Conservation (phyloP, 2,888 invertebrate genomes). For the Notodonta dromedarius region DNA sequence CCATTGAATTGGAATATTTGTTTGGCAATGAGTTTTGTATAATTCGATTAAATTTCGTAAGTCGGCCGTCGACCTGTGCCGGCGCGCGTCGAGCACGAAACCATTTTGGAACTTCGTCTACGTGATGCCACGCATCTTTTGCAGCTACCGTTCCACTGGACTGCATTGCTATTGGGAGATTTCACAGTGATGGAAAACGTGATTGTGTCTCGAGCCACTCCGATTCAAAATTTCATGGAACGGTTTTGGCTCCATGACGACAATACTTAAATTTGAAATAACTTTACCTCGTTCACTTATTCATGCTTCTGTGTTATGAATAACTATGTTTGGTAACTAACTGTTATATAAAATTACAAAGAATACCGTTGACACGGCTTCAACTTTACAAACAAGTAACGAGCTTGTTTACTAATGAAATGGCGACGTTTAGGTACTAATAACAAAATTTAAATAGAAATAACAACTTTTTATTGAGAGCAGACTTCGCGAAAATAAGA, state of each 20-base stretch:
- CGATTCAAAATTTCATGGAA: slow-evolving; percentile 59
- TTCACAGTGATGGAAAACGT: slow-evolving; percentile 74
- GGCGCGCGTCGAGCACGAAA: slow-evolving; percentile 54
- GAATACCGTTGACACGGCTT: background rate
- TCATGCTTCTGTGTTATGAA: slow-evolving; percentile 6
- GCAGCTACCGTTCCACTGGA: slow-evolving; percentile 66
- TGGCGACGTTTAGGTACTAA: background rate
- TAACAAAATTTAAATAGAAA: slow-evolving; percentile 6
- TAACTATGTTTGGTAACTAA: background rate
- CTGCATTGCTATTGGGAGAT: slow-evolving; percentile 66
- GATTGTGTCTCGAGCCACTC: slow-evolving; percentile 68
- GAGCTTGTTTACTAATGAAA: background rate
- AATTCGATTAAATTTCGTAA: slow-evolving; percentile 72
- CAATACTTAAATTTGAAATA: slow-evolving; percentile 32
- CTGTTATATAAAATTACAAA: slow-evolving; percentile 3
- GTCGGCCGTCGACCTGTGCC: slow-evolving; percentile 64
- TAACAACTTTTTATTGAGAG: slow-evolving; percentile 8
- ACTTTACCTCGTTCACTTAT: slow-evolving; percentile 17
- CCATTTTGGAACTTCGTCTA: slow-evolving; percentile 66
- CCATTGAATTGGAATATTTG: slow-evolving; percentile 50
- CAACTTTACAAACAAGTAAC: background rate
- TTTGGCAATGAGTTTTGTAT: slow-evolving; percentile 56
- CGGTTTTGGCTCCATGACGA: slow-evolving; percentile 49
- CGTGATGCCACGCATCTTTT: slow-evolving; percentile 74
- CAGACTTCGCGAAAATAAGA: slow-evolving; percentile 23